These are phyloP conservation scores for Rhamnusium bicolor DNA, from an alignment of 2,888 invertebrate genomes.

Conservation along the genomic window DNA sequence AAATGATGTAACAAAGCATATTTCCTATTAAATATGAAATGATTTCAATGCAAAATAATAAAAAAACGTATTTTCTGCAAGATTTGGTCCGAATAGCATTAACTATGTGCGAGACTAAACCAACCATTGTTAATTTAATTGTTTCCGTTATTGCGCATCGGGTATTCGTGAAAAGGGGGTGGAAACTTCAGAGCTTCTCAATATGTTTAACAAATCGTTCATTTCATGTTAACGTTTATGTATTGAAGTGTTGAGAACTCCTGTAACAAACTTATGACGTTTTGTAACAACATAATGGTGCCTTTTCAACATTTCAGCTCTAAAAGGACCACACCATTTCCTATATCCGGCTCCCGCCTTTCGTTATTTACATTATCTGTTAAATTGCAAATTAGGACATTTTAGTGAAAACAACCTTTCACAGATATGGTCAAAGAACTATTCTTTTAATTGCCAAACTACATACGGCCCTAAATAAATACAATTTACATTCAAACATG, in stretches of 20 bases:
- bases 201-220: constrained; percentile 52
- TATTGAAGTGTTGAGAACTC: constrained; percentile 46
- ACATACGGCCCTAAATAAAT: background rate
- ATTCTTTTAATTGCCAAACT: background rate
- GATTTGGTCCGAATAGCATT: constrained; percentile 70
- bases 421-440: background rate
- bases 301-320: constrained; percentile 56
- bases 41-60: constrained; percentile 69
- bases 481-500: too few relatives aligned
- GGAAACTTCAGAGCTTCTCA: constrained; percentile 64
- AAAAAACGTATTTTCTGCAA: constrained; percentile 72
- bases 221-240: constrained; percentile 11
- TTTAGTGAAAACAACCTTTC: constrained; percentile 30
- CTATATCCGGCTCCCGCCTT: constrained; percentile 61
- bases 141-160: constrained; percentile 71
- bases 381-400: constrained; percentile 49
- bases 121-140: constrained; percentile 73
- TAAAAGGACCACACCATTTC: constrained; percentile 59
- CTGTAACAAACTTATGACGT: constrained; percentile 57
- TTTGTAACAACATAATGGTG: constrained; percentile 60
- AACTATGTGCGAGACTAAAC: constrained; percentile 70
- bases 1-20: constrained; percentile 60
- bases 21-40: constrained; percentile 70
- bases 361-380: constrained; percentile 55
- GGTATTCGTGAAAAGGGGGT: constrained; percentile 64